A percentile compares a stretch with the other conserved stretches of the same genome.
These are phyloP conservation scores for Bambusicola thoracicus DNA, from an alignment of 2,113 vertebrate species.

Conservation along the genomic window DNA sequence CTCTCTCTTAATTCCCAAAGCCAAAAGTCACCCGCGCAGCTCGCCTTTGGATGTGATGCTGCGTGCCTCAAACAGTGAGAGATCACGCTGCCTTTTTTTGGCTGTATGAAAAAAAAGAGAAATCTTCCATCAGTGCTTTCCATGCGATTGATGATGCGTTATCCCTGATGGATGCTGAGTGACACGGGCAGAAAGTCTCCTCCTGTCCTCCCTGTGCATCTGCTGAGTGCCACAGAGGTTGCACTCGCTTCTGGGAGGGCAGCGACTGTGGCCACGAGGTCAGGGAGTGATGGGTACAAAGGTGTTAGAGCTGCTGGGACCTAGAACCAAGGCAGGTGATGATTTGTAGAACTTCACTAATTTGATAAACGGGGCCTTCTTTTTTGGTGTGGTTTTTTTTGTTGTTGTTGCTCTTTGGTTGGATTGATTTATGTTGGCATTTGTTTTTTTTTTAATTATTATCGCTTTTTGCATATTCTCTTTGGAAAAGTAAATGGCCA, in stretches of 20 bases:
- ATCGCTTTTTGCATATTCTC: background rate
- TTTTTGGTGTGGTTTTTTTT: no score
- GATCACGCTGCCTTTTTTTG: background rate
- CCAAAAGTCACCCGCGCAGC: background rate
- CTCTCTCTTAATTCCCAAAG: background rate
- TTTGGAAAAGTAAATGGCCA: background rate
- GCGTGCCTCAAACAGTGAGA: background rate
- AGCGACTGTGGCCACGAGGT: accelerated
- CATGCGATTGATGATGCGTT: background rate
- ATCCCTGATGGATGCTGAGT: background rate
- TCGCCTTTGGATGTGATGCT: background rate
- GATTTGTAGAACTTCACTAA: background rate
- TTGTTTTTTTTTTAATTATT: no score
- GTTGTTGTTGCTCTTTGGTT: no score
- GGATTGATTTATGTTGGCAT: no score
- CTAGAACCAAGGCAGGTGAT: background rate
- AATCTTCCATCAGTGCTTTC: background rate
- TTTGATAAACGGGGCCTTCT: background rate
- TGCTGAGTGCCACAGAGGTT: accelerated
- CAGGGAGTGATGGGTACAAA: background rate
- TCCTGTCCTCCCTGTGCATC: background rate
- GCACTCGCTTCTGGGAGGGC: background rate
- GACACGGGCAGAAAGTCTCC: background rate
- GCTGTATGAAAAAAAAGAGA: background rate
- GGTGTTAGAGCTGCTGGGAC: background rate